Base-by-base conservation (phyloP, 2,888 invertebrate species). In the Standfussiana lucernea region DNA sequence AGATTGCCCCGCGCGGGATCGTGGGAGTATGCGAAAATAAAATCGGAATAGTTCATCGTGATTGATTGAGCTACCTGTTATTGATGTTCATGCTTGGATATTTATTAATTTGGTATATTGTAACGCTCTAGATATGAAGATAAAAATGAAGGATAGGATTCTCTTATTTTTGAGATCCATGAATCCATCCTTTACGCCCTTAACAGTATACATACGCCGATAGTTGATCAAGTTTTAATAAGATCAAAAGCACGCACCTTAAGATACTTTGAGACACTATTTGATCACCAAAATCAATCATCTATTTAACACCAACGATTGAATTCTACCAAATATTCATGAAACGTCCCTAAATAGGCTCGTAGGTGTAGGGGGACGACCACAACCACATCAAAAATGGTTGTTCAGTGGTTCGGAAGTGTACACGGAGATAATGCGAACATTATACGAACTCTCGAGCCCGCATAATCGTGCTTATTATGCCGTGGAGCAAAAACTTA, bases 381-480 rank as follows among this genome's bases (percentile, higher is more conserved):
- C 87, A 87, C 88, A 84, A 82, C 86, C 87, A 86, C 89, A 84
- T 84, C 89, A 88, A 88, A 88, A 88, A 88, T 87, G 87, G 89
- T 87, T 93, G 93, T 90, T 93, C 94, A 93, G 90, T 93, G 94
- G 91, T 91, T 91, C 91, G 95, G 94, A 95, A 95, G 92, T 90
- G 90, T 92, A 93, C 92, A 93, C 93, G 92, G 93, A 89, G 95
- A 95, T 96, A 96, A 96, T 96, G 96, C 77, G 94, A 93, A 93
- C 96, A 96, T 96, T 96, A 96, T 96, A 95, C 96, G 92, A 92
- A 92, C 92, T 93, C 96, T 94, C 93, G 89, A 94, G 91, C 91
- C 93, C 93, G 95, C 95, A 96, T 96, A 96, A 96, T 96, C 93
- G 90, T 89, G 90, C 90, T 91, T 93, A 92, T 93, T 93, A 92